Evolutionary conservation across 2,797 vertebrate genomes (phyloP).

Genomic region (Cheirogaleus major): DNA sequence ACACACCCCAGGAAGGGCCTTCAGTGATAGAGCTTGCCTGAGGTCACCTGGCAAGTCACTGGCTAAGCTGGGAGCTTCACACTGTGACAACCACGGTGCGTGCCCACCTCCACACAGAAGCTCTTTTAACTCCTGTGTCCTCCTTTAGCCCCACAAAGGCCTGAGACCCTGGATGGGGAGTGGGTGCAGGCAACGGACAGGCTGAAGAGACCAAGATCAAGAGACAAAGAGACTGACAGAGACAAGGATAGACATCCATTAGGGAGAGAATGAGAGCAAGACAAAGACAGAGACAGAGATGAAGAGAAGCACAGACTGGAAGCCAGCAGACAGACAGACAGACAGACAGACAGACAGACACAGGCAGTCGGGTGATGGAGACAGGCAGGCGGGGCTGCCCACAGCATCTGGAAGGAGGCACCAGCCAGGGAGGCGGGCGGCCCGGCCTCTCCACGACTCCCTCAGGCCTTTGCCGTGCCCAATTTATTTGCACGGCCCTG

Average conservation of each 20-base stretch:
- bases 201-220: not conserved
- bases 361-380: no score
- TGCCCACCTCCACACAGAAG: not conserved
- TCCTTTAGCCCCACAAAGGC: not conserved
- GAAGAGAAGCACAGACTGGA: not conserved
- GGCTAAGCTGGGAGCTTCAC: not conserved
- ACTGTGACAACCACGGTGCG: fast-evolving
- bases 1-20: not conserved
- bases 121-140: not conserved
- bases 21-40: not conserved
- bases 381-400: not conserved
- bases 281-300: not conserved
- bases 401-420: not conserved
- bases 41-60: not conserved
- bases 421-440: not conserved
- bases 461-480: not conserved
- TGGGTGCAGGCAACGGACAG: not conserved
- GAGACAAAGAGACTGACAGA: not conserved
- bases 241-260: not conserved
- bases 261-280: not conserved
- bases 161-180: not conserved
- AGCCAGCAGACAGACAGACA: not conserved
- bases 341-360: not conserved
- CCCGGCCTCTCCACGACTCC: not conserved
- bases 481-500: not conserved